Percentiles rank a stretch among this genome's conserved stretches.
Evolutionary conservation across 2,113 vertebrate genomes (phyloP).

Genomic region (Hemibagrus wyckioides): DNA sequence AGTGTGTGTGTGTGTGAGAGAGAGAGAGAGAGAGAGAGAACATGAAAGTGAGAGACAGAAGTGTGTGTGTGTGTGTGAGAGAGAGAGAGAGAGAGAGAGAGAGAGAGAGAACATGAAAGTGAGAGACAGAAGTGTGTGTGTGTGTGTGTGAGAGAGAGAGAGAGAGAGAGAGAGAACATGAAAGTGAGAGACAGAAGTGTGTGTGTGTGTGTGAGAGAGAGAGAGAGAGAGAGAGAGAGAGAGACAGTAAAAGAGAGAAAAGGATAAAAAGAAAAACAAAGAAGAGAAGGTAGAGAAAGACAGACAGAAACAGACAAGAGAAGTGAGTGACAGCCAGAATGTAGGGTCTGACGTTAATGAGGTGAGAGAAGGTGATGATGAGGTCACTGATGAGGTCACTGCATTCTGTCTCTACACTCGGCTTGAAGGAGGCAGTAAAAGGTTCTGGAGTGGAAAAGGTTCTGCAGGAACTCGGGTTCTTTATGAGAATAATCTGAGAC

Average conservation of each 20-base stretch:
- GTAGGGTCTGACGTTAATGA: neutral
- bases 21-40: neutral
- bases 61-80: no score
- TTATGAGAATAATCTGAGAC: neutral
- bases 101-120: no score
- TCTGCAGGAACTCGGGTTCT: neutral
- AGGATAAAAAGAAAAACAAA: neutral
- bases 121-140: no score
- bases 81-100: neutral
- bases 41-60: neutral
- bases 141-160: no score
- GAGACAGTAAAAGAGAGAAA: no score
- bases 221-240: neutral
- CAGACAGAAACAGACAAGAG: neutral
- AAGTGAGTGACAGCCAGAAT: neutral
- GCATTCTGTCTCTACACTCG: neutral
- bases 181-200: neutral
- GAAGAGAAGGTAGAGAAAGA: neutral
- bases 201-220: neutral
- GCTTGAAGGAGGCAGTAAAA: neutral
- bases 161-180: neutral
- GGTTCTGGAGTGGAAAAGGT: neutral
- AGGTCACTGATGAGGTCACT: neutral
- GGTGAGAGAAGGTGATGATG: neutral
- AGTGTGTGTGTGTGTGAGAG: no score